These are phyloP conservation scores for Dendroctonus ponderosae DNA, from an alignment of 1,140 invertebrate species.

Conservation along the genomic window DNA sequence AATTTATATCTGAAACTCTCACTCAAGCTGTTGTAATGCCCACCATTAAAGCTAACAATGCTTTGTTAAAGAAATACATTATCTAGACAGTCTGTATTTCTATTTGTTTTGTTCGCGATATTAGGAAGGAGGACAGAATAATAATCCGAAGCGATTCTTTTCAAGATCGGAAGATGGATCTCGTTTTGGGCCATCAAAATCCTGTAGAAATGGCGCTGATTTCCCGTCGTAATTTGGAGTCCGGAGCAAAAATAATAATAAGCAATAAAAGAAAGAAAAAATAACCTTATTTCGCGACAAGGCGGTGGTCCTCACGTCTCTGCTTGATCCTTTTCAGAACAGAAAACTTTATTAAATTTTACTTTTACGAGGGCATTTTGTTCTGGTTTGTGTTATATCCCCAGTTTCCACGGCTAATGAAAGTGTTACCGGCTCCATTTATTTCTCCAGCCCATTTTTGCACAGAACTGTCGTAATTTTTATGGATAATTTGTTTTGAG, in stretches of 20 bases:
- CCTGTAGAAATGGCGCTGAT: constrained; percentile 16
- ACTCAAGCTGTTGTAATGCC: too few relatives aligned
- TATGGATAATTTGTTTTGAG: constrained; percentile 37
- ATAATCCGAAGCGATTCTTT: constrained; percentile 3
- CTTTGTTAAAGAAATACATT: too few relatives aligned
- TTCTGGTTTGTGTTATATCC: constrained; percentile 35
- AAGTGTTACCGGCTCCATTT: constrained; percentile 36
- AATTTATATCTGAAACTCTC: too few relatives aligned
- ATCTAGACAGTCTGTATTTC: too few relatives aligned
- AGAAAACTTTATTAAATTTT: constrained; percentile 39
- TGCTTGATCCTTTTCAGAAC: constrained; percentile 31
- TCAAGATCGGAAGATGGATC: not conserved
- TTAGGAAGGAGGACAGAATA: constrained; percentile 1
- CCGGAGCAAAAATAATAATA: constrained; percentile 33
- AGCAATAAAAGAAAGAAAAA: constrained; percentile 37
- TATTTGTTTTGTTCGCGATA: not conserved
- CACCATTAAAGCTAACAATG: too few relatives aligned
- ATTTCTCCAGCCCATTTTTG: constrained; percentile 29
- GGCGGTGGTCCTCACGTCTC: constrained; percentile 28
- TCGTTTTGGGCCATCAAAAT: constrained; percentile 12
- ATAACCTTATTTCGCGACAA: constrained; percentile 31
- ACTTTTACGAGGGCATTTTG: constrained; percentile 36
- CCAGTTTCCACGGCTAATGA: constrained; percentile 33
- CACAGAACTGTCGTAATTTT: constrained; percentile 33
- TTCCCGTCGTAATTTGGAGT: constrained; percentile 23